Evolutionary conservation across 2,113 vertebrate species (phyloP).

Genomic region (Nycticorax nycticorax): DNA sequence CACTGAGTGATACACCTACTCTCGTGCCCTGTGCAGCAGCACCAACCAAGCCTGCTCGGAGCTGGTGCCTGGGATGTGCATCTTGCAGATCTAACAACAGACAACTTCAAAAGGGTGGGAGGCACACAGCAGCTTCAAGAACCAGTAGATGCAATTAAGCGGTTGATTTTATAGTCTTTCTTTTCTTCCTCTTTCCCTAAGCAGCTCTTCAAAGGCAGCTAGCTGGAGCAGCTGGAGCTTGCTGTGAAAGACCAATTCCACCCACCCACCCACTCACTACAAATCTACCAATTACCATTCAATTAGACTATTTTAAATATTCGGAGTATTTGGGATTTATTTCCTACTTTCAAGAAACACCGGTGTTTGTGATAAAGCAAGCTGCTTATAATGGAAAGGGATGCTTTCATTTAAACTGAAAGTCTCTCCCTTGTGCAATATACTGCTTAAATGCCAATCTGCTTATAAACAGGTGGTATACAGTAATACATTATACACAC

Average conservation of each 20-base stretch:
- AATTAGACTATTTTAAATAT: background rate
- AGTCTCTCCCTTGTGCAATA: background rate
- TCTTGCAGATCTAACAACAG: background rate
- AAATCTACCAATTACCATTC: slow-evolving; percentile 10
- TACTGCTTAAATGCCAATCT: background rate
- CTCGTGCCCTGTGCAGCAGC: rapidly evolving
- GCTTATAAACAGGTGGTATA: background rate
- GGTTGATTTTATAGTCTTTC: background rate
- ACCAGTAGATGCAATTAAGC: background rate
- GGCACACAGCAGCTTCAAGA: background rate
- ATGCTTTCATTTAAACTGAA: background rate
- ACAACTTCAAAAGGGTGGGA: background rate
- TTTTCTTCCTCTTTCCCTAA: background rate
- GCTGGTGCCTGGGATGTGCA: background rate
- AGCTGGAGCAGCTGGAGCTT: background rate
- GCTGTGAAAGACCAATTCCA: background rate
- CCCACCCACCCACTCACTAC: background rate
- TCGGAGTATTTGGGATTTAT: background rate
- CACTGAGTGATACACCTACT: rapidly evolving
- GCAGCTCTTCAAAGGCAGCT: background rate
- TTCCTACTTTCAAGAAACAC: background rate
- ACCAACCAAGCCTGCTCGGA: background rate
- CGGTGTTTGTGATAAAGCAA: background rate
- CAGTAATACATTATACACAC: background rate
- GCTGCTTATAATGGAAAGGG: background rate